These are phyloP conservation scores for Vicugna pacos DNA, from an alignment of 2,113 vertebrate species.

Conservation along the genomic window DNA sequence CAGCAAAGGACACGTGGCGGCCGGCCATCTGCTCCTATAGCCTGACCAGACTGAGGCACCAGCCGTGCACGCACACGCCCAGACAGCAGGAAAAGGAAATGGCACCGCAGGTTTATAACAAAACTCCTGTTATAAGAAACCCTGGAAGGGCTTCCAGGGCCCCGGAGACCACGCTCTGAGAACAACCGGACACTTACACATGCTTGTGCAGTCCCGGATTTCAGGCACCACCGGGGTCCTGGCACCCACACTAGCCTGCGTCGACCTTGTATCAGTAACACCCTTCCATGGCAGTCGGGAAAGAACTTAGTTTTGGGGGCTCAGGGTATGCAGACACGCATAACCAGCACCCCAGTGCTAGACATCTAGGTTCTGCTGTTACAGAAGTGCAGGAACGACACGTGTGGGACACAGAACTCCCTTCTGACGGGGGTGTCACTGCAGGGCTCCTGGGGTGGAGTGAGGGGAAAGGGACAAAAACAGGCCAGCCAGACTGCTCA, in stretches of 20 bases:
- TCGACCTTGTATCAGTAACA: too few species aligned
- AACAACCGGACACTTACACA: not conserved
- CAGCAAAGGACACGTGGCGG: not conserved
- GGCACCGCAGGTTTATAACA: not conserved
- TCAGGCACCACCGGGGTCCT: too few species aligned
- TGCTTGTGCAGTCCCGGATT: not conserved
- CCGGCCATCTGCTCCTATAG: not conserved
- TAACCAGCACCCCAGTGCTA: accelerated
- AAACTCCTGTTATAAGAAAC: not conserved
- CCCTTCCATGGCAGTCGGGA: not conserved
- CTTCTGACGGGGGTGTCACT: not conserved
- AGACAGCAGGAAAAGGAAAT: not conserved
- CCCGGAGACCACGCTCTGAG: not conserved
- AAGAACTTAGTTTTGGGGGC: not conserved
- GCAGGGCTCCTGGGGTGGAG: not conserved
- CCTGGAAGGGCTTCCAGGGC: not conserved
- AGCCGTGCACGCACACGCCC: not conserved
- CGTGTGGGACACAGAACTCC: not conserved
- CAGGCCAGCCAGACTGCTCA: not conserved
- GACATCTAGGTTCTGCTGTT: not conserved
- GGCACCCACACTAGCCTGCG: too few species aligned
- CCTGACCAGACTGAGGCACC: not conserved
- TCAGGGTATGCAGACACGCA: not conserved
- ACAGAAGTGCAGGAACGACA: not conserved
- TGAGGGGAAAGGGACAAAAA: not conserved